phyloP scores from a whole-genome alignment of 2,797 vertebrate genomes.

The Merluccius polli region DNA sequence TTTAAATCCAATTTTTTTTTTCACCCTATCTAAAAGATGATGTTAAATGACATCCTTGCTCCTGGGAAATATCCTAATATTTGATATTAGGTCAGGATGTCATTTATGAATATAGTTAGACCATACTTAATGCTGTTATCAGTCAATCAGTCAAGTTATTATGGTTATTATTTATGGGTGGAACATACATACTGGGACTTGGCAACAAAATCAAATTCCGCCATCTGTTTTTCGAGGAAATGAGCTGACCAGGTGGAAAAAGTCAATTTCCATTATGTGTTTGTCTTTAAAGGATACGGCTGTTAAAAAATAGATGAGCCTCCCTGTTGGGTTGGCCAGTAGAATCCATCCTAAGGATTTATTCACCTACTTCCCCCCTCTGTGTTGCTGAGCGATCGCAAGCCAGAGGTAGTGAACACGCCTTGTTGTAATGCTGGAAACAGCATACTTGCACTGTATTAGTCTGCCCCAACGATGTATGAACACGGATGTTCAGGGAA shows the following conservation, averaged over 20 bases:
- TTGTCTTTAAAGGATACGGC: neutral
- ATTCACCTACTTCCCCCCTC: neutral
- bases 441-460: neutral
- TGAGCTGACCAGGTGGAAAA: neutral
- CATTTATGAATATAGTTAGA: neutral
- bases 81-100: neutral
- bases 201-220: neutral
- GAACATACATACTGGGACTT: neutral
- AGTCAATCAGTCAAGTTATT: neutral
- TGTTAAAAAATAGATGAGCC: neutral
- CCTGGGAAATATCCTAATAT: neutral
- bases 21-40: neutral
- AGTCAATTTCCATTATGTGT: neutral
- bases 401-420: neutral
- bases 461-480: neutral
- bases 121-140: neutral
- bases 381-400: neutral
- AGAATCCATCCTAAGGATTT: neutral
- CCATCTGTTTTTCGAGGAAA: neutral
- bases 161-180: neutral
- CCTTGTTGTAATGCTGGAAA: constrained; percentile 1
- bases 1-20: neutral
- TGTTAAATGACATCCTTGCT: neutral
- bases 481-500: neutral
- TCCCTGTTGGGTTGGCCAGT: neutral